Percentiles rank a stretch among this genome's conserved stretches.
Evolutionary conservation across 2,113 vertebrate species (phyloP).

Genomic region (Penelope pileata): DNA sequence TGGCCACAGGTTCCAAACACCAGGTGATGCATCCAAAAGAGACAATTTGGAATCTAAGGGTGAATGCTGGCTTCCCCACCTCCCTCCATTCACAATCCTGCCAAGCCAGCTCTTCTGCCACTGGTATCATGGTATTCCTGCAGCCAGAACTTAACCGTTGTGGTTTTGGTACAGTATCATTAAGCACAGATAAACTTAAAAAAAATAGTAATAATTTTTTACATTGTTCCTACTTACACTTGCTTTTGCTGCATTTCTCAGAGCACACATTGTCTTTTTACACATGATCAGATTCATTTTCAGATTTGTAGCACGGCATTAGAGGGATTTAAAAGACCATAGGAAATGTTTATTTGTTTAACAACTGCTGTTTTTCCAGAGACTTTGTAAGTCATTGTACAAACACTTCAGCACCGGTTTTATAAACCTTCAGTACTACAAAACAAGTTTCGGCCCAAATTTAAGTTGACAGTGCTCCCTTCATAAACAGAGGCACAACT

Average conservation of each 20-base stretch:
- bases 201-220: no score
- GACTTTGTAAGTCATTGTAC: conserved; percentile 7
- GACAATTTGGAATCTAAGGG: accelerated
- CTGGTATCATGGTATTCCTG: no score
- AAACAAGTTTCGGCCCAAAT: conserved; percentile 13
- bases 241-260: not conserved
- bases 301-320: not conserved
- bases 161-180: not conserved
- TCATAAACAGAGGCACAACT: not conserved
- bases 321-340: not conserved
- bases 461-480: not conserved
- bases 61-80: not conserved
- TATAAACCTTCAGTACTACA: conserved; percentile 37
- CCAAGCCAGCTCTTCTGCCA: not conserved
- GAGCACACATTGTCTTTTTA: not conserved
- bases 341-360: conserved; percentile 43
- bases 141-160: not conserved
- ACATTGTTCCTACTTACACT: not conserved
- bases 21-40: not conserved
- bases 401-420: conserved; percentile 23
- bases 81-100: not conserved
- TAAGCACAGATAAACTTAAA: not conserved
- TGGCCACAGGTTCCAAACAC: not conserved
- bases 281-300: not conserved
- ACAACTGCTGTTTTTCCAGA: not conserved